phyloP scores from a whole-genome alignment of 2,797 vertebrate genomes.

The Myotis daubentonii region DNA sequence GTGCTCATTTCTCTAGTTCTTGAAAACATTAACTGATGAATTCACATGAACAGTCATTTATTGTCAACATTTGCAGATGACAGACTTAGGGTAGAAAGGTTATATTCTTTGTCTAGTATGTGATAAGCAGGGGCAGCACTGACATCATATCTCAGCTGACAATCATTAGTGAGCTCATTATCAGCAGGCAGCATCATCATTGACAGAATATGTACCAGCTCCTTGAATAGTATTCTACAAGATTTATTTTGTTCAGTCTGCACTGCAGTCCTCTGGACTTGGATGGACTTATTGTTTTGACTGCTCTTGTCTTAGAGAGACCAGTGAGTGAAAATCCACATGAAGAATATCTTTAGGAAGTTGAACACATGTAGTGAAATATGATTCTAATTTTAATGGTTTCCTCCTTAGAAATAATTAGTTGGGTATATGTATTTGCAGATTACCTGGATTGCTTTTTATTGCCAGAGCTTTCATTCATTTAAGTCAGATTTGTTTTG shows the following conservation, averaged over 20 bases:
- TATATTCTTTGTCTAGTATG: constrained; percentile 42
- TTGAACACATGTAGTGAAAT: neutral
- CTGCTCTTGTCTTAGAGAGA: constrained; percentile 51
- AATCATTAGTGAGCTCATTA: constrained; percentile 30
- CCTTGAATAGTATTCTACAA: neutral
- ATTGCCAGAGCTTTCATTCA: constrained; percentile 52
- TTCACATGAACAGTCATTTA: constrained; percentile 28
- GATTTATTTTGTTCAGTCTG: constrained; percentile 53
- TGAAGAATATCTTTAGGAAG: constrained; percentile 56
- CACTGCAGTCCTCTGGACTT: constrained; percentile 5
- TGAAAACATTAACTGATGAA: constrained; percentile 55
- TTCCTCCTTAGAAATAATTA: constrained; percentile 58
- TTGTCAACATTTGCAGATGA: constrained; percentile 47
- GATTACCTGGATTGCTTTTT: constrained; percentile 49
- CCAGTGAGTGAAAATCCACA: neutral
- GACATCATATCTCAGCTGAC: constrained; percentile 53
- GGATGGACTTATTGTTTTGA: constrained; percentile 22
- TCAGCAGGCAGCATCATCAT: neutral
- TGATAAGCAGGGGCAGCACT: constrained; percentile 26
- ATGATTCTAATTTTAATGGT: constrained; percentile 40
- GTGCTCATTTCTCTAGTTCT: constrained; percentile 46
- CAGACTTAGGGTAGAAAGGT: constrained; percentile 49
- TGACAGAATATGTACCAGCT: neutral
- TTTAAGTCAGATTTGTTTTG: constrained; percentile 47
- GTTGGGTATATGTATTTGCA: constrained; percentile 25